Conservation (phyloP, 2,797 vertebrate genomes). For the Micropoecilia bifurca region DNA sequence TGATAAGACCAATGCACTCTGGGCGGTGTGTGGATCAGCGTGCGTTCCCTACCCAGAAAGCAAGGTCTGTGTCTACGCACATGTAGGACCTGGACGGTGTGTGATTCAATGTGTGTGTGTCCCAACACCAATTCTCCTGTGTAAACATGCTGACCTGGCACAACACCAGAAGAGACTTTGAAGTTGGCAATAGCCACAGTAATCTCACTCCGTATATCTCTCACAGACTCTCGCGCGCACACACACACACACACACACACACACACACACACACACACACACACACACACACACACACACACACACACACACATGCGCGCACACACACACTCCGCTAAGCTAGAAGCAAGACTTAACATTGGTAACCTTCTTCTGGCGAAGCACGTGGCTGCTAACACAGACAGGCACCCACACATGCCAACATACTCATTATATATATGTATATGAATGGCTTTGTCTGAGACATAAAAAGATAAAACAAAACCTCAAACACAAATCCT, state of each 20-base stretch:
- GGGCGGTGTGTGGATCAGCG: constrained; percentile 46
- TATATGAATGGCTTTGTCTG: constrained; percentile 7
- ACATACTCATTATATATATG: constrained; percentile 1
- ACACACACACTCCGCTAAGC: constrained; percentile 39
- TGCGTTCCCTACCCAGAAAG: constrained; percentile 36
- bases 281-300: constrained; percentile 10
- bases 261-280: constrained; percentile 7
- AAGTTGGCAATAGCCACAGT: constrained; percentile 72
- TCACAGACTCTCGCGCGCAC: constrained; percentile 5
- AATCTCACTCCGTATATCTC: constrained; percentile 55
- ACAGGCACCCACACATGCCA: background rate
- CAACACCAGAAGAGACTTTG: constrained; percentile 76
- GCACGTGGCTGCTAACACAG: constrained; percentile 38
- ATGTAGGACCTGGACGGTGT: constrained; percentile 32
- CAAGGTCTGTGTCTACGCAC: constrained; percentile 50
- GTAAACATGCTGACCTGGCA: constrained; percentile 79
- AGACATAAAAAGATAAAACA: constrained; percentile 1
- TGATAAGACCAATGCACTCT: constrained; percentile 71
- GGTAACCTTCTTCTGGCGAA: constrained; percentile 62
- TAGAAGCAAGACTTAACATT: constrained; percentile 68
- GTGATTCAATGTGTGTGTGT: constrained; percentile 29
- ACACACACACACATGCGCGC: constrained; percentile 7
- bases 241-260: constrained; percentile 19
- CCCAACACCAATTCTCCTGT: constrained; percentile 68
- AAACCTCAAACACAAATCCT: background rate